A percentile compares a stretch with the other conserved stretches of the same genome.
Evolutionary conservation across 2,888 invertebrate species (phyloP).

Genomic region (Beris morrisii): DNA sequence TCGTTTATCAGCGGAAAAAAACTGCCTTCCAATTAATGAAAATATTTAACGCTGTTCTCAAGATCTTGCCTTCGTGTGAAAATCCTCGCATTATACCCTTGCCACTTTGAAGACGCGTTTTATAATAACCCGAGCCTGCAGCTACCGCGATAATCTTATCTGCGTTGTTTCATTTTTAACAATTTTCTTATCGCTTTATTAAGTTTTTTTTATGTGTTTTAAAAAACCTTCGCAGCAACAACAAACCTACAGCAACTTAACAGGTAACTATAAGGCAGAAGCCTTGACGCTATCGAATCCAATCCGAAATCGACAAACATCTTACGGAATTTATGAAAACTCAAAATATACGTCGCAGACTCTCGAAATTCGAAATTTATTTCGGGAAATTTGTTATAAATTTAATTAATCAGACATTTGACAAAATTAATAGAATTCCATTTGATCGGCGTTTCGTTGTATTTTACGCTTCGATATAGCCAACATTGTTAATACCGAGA

Average conservation of each 20-base stretch:
- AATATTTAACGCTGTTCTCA: slow-evolving; percentile 5
- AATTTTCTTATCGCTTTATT: slow-evolving; percentile 17
- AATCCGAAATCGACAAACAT: too few relatives aligned
- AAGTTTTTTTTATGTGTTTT: neutral
- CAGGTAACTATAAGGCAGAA: too few relatives aligned
- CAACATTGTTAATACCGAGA: slow-evolving; percentile 11
- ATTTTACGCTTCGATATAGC: neutral
- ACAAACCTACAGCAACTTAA: too few relatives aligned
- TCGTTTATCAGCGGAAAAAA: too few relatives aligned
- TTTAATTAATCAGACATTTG: slow-evolving; percentile 40
- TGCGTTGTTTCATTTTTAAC: slow-evolving; percentile 3
- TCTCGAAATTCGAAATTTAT: neutral
- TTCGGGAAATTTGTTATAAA: slow-evolving; percentile 37
- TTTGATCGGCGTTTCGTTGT: slow-evolving; percentile 18
- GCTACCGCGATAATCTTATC: slow-evolving; percentile 3
- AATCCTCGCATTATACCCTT: neutral
- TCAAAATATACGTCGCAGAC: too few relatives aligned
- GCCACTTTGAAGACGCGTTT: neutral
- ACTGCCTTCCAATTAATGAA: slow-evolving; percentile 5
- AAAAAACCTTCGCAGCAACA: neutral
- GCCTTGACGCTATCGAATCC: too few relatives aligned
- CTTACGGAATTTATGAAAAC: too few relatives aligned
- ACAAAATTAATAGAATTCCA: slow-evolving; percentile 39
- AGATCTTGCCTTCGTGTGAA: slow-evolving; percentile 7
- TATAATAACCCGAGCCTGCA: neutral